Evolutionary conservation across 2,113 vertebrate genomes (phyloP).

Genomic region (Gobio gobio): DNA sequence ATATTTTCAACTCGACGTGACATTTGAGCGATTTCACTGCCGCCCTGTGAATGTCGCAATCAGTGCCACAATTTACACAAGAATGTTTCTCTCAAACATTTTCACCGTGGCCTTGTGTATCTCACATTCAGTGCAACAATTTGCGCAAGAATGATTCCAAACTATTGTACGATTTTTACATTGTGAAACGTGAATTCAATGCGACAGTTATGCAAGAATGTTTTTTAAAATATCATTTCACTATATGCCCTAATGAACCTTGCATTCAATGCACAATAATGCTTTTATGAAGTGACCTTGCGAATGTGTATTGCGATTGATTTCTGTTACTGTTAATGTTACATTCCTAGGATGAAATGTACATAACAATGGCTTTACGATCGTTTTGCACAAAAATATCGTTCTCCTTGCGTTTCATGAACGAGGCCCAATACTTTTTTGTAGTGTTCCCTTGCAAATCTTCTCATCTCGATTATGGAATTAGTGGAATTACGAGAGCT

Average conservation of each 20-base stretch:
- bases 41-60: no score
- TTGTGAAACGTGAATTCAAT: no score
- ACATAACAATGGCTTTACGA: neutral
- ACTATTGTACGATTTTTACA: neutral
- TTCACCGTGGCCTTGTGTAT: neutral
- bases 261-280: neutral
- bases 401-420: neutral
- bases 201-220: no score
- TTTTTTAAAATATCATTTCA: neutral
- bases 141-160: neutral
- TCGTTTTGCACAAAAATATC: neutral
- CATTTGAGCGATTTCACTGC: neutral
- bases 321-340: neutral
- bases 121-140: no score
- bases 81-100: neutral
- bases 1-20: neutral
- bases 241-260: neutral
- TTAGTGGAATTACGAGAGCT: constrained; percentile 12
- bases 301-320: neutral
- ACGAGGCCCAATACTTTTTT: neutral
- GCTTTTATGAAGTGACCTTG: neutral
- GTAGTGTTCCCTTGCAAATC: constrained; percentile 23
- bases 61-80: neutral
- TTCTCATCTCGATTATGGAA: neutral
- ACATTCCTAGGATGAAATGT: neutral